These are phyloP conservation scores for Ophion slaviceki DNA, from an alignment of 2,888 invertebrate genomes.

Conservation along the genomic window DNA sequence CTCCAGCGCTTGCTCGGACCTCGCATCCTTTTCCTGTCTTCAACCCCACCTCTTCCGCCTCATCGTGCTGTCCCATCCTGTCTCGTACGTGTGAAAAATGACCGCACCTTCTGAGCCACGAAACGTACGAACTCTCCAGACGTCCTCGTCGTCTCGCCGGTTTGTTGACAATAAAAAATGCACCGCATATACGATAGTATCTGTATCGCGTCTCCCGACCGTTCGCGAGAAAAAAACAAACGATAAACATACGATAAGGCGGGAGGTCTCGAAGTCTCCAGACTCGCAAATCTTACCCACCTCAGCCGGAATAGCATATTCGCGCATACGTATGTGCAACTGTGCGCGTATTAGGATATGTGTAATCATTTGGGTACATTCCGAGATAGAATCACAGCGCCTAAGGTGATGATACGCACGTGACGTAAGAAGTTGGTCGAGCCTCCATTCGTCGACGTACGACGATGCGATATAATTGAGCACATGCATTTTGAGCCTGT, in stretches of 20 bases:
- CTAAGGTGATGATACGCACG: too few species aligned
- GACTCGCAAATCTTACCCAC: too few species aligned
- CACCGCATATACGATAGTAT: not conserved
- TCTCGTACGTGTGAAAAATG: too few species aligned
- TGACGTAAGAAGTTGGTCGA: slow-evolving; percentile 15
- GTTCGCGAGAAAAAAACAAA: not conserved
- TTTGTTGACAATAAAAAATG: not conserved
- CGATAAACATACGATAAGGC: not conserved
- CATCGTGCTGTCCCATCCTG: too few species aligned
- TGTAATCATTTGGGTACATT: not conserved
- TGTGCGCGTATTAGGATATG: not conserved
- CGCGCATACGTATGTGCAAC: not conserved
- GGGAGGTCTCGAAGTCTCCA: not conserved
- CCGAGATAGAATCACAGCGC: not conserved
- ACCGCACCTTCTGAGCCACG: not conserved
- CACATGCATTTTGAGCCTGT: too few species aligned
- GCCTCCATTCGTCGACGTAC: slow-evolving; percentile 3
- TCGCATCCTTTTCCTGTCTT: too few species aligned
- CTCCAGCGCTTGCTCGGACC: too few species aligned
- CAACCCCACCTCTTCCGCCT: too few species aligned
- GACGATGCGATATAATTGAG: not conserved
- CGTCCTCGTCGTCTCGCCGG: not conserved
- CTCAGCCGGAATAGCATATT: too few species aligned
- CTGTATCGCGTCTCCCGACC: not conserved
- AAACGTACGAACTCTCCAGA: not conserved